Percentiles rank a stretch among this genome's conserved stretches.
Evolutionary conservation across 2,888 invertebrate genomes (phyloP).

Genomic region (Sylvicola cinctus): DNA sequence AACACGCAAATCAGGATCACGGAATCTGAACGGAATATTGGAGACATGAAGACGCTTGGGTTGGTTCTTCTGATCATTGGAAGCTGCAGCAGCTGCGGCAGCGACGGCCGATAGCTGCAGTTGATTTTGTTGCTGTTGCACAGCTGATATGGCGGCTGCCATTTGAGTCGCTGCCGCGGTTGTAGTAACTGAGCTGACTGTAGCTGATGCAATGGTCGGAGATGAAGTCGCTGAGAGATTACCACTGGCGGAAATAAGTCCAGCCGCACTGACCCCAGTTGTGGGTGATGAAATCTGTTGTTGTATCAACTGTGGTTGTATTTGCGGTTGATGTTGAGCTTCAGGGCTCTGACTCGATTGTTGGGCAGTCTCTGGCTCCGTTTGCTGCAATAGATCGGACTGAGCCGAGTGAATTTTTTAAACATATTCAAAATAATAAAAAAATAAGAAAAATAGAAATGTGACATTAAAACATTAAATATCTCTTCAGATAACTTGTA

Average conservation of each 20-base stretch:
- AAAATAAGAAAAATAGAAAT: background rate
- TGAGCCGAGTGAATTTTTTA: conserved; percentile 14
- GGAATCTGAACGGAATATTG: conserved; percentile 98
- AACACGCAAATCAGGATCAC: conserved; percentile 94
- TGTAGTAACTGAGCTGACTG: conserved; percentile 3
- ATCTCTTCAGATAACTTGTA: no score
- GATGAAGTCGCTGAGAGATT: no score
- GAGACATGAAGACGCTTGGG: conserved; percentile 96
- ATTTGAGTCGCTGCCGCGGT: conserved; percentile 1
- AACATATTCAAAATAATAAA: background rate
- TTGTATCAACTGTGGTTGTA: conserved; percentile 17
- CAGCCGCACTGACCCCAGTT: background rate
- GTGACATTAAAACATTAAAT: background rate
- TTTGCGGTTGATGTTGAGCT: conserved; percentile 12
- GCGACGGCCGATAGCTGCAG: conserved; percentile 23
- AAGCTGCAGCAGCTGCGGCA: conserved; percentile 31
- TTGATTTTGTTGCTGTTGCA: conserved; percentile 20
- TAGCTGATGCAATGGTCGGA: background rate
- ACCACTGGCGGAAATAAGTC: background rate
- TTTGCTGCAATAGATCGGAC: conserved; percentile 33
- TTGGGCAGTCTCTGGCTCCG: conserved; percentile 10
- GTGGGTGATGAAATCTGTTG: conserved; percentile 5
- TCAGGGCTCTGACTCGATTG: conserved; percentile 8
- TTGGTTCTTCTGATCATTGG: conserved; percentile 38
- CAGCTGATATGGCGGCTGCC: conserved; percentile 6